Base-by-base conservation (phyloP, 2,113 vertebrate genomes). In the Heloderma charlesbogerti region DNA sequence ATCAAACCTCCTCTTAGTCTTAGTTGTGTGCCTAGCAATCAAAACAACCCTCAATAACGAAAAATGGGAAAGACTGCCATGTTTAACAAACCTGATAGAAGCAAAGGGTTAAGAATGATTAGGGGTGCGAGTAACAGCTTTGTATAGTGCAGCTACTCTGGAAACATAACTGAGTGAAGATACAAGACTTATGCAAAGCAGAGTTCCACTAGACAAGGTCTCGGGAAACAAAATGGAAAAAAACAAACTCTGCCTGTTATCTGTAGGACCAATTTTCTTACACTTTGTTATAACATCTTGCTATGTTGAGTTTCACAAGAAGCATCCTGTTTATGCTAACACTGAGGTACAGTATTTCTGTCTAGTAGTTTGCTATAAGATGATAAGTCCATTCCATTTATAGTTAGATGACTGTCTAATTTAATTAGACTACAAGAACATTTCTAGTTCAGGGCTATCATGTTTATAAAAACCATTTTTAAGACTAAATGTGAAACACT, bases 351-450 rank as follows among this genome's bases (percentile, higher is more conserved):
- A 48, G 5, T 89, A 31, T 94, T 94, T 95, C 60, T 85, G 77
- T 48, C 54, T 90, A 0, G 15, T 89, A 15, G 1, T 87, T 91
- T 95, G 93, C 37, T 71, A 69, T 91, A 91, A 90, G 79, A 89
- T 89, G 77, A 1, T 66, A 57, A 80, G 45, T 90, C 1, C 29
- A 60, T 92, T 94, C 85, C 79, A 90, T 89, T 89, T 93, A 87
- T 95, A 88, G 88, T 91, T 86, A 45, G 87, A 89, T 92, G 79
- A 92, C 78, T 20, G 63, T 91, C 0, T 0, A 69, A 79, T 86
- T 91, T 69, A 91, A 89, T 94, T 85, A 88, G 57, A 77, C 12
- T 92, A 75, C n/a, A 88, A 85, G 79, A 88, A 66, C 92, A 86
- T 1, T 90, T 93, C 69, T 15, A 12, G 54, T 43, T 94, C 92